Evolutionary conservation across 1,140 invertebrate genomes (phyloP).

Genomic region (Aphelenchoides fujianensis): DNA sequence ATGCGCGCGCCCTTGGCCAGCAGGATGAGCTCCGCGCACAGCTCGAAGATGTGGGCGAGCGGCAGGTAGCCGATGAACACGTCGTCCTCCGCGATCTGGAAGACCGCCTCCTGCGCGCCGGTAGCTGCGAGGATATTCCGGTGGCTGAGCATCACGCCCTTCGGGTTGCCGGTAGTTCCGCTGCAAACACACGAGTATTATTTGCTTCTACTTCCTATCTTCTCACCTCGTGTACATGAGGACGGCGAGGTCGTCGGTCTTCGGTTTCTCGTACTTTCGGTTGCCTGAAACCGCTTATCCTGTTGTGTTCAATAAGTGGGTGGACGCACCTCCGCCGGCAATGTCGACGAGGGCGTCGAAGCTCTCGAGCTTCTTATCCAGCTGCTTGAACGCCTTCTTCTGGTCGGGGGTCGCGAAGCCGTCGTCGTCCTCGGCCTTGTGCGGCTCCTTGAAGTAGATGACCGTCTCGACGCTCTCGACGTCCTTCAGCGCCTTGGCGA

Average conservation of each 20-base stretch:
- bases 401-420: background rate
- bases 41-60: constrained; percentile 92
- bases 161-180: constrained; percentile 77
- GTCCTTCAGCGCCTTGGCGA: constrained; percentile 38
- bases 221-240: constrained; percentile 82
- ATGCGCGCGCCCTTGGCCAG: constrained; percentile 76
- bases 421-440: constrained; percentile 28
- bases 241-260: constrained; percentile 76
- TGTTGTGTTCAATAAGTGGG: background rate
- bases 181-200: constrained; percentile 65
- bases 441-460: constrained; percentile 51
- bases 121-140: constrained; percentile 83
- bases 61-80: constrained; percentile 90
- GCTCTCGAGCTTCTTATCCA: constrained; percentile 42
- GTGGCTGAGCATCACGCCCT: constrained; percentile 68
- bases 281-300: constrained; percentile 4
- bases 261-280: constrained; percentile 30
- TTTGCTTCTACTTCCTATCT: no score
- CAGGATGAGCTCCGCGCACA: constrained; percentile 69
- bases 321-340: constrained; percentile 70
- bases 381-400: background rate
- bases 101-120: constrained; percentile 78
- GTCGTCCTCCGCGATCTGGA: constrained; percentile 68
- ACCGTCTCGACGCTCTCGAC: constrained; percentile 43
- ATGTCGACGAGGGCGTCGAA: constrained; percentile 71